These are phyloP conservation scores for Cosmia pyralina DNA, from an alignment of 2,888 invertebrate genomes.

Conservation along the genomic window DNA sequence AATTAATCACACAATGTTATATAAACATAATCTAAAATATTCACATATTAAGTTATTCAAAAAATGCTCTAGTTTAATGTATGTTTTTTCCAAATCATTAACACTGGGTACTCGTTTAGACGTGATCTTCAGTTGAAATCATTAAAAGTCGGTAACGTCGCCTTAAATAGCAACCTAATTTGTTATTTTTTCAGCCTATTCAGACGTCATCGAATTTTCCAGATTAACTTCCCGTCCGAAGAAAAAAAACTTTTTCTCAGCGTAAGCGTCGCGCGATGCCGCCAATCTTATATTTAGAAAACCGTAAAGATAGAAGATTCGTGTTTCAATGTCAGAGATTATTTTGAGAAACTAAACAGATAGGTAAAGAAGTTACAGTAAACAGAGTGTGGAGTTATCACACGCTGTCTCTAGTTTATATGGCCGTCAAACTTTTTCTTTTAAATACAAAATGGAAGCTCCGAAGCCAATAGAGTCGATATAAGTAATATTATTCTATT, in stretches of 20 bases:
- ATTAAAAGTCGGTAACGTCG: too few relatives aligned
- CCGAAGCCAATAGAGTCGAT: neutral
- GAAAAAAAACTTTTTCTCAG: slow-evolving; percentile 46
- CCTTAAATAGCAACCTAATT: slow-evolving; percentile 7
- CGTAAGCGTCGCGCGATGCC: slow-evolving; percentile 44
- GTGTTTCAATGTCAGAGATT: slow-evolving; percentile 76
- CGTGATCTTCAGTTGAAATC: too few relatives aligned
- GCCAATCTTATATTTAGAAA: slow-evolving; percentile 66
- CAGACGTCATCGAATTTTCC: slow-evolving; percentile 25
- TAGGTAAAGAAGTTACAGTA: slow-evolving; percentile 66
- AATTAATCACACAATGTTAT: too few relatives aligned
- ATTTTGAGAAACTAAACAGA: slow-evolving; percentile 77
- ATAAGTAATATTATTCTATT: slow-evolving; percentile 13
- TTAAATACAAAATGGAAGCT: neutral
- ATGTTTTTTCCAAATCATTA: too few relatives aligned
- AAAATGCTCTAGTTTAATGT: too few relatives aligned
- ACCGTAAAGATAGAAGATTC: slow-evolving; percentile 71
- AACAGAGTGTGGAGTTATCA: slow-evolving; percentile 59
- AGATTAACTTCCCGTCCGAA: slow-evolving; percentile 14
- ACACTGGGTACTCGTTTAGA: too few relatives aligned
- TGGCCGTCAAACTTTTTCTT: slow-evolving; percentile 9
- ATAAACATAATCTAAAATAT: too few relatives aligned
- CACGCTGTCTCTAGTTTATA: slow-evolving; percentile 20
- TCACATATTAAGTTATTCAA: too few relatives aligned
- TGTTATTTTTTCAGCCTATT: slow-evolving; percentile 21